Evolutionary conservation across 2,888 invertebrate species (phyloP), one percentile per base, ranked within the genome.

Genomic region (Philereme transversata): DNA sequence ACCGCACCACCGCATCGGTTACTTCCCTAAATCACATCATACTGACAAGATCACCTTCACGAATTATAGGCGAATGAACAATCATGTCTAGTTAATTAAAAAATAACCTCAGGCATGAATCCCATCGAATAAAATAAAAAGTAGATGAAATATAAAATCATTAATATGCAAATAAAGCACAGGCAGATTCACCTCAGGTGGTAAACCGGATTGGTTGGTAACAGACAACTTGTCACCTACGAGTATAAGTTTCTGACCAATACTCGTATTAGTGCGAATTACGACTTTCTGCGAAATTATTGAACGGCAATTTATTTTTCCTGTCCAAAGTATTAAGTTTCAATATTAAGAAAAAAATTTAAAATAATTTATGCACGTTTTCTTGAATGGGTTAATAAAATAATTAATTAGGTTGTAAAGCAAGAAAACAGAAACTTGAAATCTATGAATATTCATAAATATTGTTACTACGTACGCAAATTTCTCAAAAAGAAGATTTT

Each of bases 161-260:
- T 87, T 86, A 86, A 86, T 88, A 90, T 90, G 90, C 74, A 84
- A 88, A 90, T 73, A 73, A 78, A 82, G 72, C 76, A 77, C 72
- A 70, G 75, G 67, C 77, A 78, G 82, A 82, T 82, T 82, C 81
- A 79, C 77, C 77, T 87, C 90, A 90, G 90, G 90, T 90, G 91
- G 84, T 78, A 85, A 90, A 90, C 91, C 88, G 86, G 91, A 78
- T 86, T 70, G 82, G 87, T 74, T 88, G 79, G 85, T 74, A 89
- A 89, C 91, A 89, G 88, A 87, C 88, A 79, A 76, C 73, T 81
- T 85, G 90, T 89, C 90, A 86, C 88, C 84, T 79, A n/a, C n/a
- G n/a, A n/a, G n/a, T n/a, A 78, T 72, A 73, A 73, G 63, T 77
- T 77, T 77, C 76, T 74, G 67, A 67, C 65, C 69, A 75, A 73